Base-by-base conservation (phyloP, 2,113 vertebrate genomes). In the Eptesicus fuscus region DNA sequence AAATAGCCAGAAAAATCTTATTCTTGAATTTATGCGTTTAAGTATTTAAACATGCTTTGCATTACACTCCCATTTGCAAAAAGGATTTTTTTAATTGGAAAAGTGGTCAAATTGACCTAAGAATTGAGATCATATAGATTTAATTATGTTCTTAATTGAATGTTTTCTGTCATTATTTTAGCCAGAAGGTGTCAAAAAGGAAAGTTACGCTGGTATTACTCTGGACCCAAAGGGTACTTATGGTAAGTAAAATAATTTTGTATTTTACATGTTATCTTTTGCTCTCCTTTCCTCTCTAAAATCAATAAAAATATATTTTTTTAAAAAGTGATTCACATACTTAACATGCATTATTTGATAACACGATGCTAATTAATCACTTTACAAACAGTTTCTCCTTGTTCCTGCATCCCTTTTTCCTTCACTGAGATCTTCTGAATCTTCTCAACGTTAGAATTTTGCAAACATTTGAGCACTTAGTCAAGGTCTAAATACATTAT, bases 181-280 rank as follows among this genome's bases (percentile, higher is more conserved):
- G 99, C 99, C 99, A 90, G 99, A 99, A 98, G 99, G 99, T 0
- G 51, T 99, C 85, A 98, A 90, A 95, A 98, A 56, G 56, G 99
- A 99, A 90, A 88, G 79, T 25, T 92, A 97, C 25, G 82, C 97
- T 7, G 99, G 99, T 30, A 97, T 98, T 49, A 98, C 97, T 10
- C 97, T 99, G 91, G 99, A 99, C 96, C 99, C 99, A 12, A 98
- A 97, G 74, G 99, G 99, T 61, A 47, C 99, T 95, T 99, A 99
- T 87, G 99, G 99, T 99, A 98, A 85, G 97, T 84, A 95, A 95
- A 95, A 14, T 63, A 11, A 91, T 93, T 74, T 74, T 56, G 32
- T 83, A 56, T 63, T 95, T 96, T 63, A 51, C 73, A 42, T 86
- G 51, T 44, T 10, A 7, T 44, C 23, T 91, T 91, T 92, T 93